Percentiles rank a stretch among this genome's conserved stretches.
Evolutionary conservation across 2,888 invertebrate species (phyloP).

Genomic region (Amiota mariae): DNA sequence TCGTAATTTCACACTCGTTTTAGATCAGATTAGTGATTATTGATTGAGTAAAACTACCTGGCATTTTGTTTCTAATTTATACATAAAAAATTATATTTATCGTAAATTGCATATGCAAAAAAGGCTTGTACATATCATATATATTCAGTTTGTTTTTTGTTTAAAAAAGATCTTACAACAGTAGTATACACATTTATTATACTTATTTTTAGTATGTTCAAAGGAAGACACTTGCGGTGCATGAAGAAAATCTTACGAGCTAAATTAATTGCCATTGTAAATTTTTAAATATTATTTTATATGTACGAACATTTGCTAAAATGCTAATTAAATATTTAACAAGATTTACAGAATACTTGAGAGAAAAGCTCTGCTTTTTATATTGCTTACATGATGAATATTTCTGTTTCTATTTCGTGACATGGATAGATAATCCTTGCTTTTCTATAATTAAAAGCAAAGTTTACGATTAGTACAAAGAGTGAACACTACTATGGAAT

Average conservation of each 20-base stretch:
- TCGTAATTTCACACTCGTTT: too few species aligned
- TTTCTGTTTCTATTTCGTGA: background rate
- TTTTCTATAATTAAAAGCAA: background rate
- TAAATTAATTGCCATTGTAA: background rate
- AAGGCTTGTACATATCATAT: too few species aligned
- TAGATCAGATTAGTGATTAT: too few species aligned
- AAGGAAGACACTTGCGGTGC: constrained; percentile 35
- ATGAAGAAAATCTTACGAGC: constrained; percentile 7
- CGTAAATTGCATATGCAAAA: too few species aligned
- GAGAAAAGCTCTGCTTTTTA: constrained; percentile 1
- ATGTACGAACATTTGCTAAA: background rate
- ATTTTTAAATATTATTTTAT: background rate
- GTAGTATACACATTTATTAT: too few species aligned
- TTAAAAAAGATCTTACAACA: too few species aligned
- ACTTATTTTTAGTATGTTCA: background rate
- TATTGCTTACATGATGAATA: background rate
- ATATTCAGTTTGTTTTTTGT: too few species aligned
- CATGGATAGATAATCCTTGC: background rate
- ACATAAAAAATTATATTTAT: too few species aligned
- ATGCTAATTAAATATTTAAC: background rate
- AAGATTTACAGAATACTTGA: background rate
- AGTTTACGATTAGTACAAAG: too few species aligned
- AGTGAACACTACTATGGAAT: constrained; percentile 49
- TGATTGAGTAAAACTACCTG: too few species aligned
- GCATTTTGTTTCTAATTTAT: too few species aligned